Conservation (phyloP, 2,113 vertebrate genomes). For the Ictalurus punctatus region DNA sequence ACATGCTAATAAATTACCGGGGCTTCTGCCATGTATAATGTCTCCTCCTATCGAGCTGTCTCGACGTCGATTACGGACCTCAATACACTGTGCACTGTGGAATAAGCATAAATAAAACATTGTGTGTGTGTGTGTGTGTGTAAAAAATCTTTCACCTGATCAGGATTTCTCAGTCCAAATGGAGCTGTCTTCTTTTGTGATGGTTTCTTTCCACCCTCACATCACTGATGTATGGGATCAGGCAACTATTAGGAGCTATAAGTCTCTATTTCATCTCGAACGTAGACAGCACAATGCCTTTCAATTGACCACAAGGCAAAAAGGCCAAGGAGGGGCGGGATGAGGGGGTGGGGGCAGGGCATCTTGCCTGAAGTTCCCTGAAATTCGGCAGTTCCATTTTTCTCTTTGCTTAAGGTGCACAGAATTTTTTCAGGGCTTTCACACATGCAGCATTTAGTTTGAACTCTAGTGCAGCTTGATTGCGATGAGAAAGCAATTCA, state of each 20-base stretch:
- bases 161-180: neutral
- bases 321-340: neutral
- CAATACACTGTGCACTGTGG: neutral
- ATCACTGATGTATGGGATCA: constrained; percentile 23
- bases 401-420: neutral
- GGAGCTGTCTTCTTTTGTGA: neutral
- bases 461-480: neutral
- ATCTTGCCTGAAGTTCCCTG: neutral
- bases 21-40: neutral
- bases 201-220: neutral
- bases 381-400: neutral
- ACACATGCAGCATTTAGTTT: neutral
- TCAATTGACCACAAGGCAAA: constrained; percentile 13
- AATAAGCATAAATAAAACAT: neutral
- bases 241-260: constrained; percentile 21
- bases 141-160: neutral
- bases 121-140: neutral
- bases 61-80: neutral
- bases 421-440: neutral
- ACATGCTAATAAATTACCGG: neutral
- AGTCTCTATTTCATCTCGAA: constrained; percentile 5
- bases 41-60: neutral
- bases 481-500: neutral
- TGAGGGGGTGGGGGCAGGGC: too few relatives aligned
- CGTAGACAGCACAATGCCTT: constrained; percentile 8